Evolutionary conservation across 2,797 vertebrate genomes (phyloP).

Genomic region (Catostomus latipinnis): DNA sequence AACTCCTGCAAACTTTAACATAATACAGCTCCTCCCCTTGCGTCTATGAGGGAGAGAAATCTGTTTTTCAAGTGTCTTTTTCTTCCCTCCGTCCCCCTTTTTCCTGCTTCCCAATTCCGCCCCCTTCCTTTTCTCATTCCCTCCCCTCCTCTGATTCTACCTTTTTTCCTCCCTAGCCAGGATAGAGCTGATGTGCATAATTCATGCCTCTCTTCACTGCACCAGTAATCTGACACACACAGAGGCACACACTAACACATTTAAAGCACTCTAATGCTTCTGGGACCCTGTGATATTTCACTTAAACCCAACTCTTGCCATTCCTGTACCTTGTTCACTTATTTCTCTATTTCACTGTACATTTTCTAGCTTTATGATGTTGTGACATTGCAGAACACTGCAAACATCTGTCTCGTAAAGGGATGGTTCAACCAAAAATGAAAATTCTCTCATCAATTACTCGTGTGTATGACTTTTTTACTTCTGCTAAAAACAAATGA

Average conservation of each 20-base stretch:
- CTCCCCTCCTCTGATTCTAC: conserved; percentile 17
- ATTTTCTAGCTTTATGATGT: not conserved
- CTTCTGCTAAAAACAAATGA: too few species aligned
- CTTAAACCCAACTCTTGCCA: not conserved
- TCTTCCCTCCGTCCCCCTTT: conserved; percentile 1
- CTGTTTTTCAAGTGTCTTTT: not conserved
- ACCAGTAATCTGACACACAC: conserved; percentile 52
- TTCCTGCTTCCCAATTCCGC: not conserved
- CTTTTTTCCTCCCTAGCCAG: conserved; percentile 19
- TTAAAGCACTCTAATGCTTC: conserved; percentile 16
- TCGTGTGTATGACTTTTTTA: too few species aligned
- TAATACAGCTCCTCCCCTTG: conserved; percentile 38
- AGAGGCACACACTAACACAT: not conserved
- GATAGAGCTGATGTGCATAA: conserved; percentile 56
- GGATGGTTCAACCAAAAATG: too few species aligned
- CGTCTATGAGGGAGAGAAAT: conserved; percentile 16
- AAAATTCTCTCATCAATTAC: too few species aligned
- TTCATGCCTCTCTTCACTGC: conserved; percentile 62
- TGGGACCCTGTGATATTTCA: conserved; percentile 4
- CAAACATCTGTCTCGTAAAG: too few species aligned
- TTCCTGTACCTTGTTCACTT: not conserved
- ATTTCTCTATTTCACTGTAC: not conserved
- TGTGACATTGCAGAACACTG: not conserved
- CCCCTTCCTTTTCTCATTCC: not conserved
- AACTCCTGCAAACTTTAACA: conserved; percentile 31